These are phyloP conservation scores for Merluccius polli DNA, from an alignment of 2,797 vertebrate species.

Conservation along the genomic window DNA sequence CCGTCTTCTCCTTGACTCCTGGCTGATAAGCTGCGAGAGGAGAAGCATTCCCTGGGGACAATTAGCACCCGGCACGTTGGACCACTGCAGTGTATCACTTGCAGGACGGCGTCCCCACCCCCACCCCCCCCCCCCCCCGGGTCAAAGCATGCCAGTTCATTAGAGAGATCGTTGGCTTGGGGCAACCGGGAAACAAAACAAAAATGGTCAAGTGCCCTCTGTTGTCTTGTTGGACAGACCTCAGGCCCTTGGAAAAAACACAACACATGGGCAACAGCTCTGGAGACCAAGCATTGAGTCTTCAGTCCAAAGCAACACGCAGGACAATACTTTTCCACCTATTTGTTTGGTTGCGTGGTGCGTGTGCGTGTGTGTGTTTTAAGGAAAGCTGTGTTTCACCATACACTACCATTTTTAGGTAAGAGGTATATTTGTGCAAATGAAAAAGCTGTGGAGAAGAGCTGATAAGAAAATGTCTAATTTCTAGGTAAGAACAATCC, in stretches of 20 bases:
- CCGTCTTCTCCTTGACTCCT: slow-evolving; percentile 68
- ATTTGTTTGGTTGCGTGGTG: not conserved
- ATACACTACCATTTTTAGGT: too few species aligned
- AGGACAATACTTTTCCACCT: not conserved
- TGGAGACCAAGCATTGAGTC: not conserved
- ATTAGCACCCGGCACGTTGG: slow-evolving; percentile 60
- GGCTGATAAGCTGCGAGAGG: slow-evolving; percentile 39
- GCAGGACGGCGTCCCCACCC: slow-evolving; percentile 57
- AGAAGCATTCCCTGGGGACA: slow-evolving; percentile 61
- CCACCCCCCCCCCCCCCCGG: slow-evolving; percentile 27
- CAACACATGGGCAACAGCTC: not conserved
- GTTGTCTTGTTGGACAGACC: not conserved
- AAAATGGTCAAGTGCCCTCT: not conserved
- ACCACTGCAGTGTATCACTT: slow-evolving; percentile 54
- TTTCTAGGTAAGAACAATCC: too few species aligned
- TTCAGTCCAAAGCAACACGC: not conserved
- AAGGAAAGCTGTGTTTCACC: too few species aligned
- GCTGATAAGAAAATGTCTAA: too few species aligned
- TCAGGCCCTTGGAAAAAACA: not conserved
- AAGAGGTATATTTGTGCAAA: too few species aligned
- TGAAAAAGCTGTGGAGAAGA: too few species aligned
- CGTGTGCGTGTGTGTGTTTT: not conserved
- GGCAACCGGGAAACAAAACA: slow-evolving; percentile 47
- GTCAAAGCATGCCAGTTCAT: slow-evolving; percentile 62
- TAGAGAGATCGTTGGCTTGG: slow-evolving; percentile 64